These are phyloP conservation scores for Tangara arthus DNA, from an alignment of 2,797 vertebrate species.

Conservation along the genomic window DNA sequence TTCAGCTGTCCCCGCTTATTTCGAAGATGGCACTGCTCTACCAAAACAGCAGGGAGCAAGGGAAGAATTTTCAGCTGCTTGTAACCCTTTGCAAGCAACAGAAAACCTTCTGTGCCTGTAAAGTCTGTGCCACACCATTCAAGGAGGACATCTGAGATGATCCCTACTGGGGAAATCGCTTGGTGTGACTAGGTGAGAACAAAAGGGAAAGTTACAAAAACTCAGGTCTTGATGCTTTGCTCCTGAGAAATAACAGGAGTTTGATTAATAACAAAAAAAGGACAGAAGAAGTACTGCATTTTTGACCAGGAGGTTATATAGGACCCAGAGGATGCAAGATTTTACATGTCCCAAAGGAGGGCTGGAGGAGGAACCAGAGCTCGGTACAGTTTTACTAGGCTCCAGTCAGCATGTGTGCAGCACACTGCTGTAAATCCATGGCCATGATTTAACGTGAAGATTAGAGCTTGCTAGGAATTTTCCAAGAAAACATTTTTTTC, in stretches of 20 bases:
- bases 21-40: neutral
- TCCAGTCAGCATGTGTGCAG: slow-evolving; percentile 20
- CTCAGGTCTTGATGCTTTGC: neutral
- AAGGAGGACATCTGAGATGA: neutral
- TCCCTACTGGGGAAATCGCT: neutral
- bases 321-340: neutral
- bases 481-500: slow-evolving; percentile 39
- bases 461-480: slow-evolving; percentile 50
- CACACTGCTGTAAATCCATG: neutral
- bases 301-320: slow-evolving; percentile 11
- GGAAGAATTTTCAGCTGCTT: neutral
- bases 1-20: neutral
- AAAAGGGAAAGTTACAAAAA: neutral
- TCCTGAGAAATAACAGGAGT: neutral
- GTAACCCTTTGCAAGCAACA: neutral
- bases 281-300: neutral
- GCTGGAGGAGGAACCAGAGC: slow-evolving; percentile 20
- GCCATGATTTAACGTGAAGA: slow-evolving; percentile 1
- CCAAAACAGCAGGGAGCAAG: neutral
- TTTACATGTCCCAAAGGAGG: slow-evolving; percentile 8
- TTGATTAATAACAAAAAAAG: neutral
- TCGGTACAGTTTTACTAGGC: slow-evolving; percentile 29
- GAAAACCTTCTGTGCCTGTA: neutral
- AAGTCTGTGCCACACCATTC: neutral
- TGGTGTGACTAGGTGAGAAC: neutral